Base-by-base conservation (phyloP, 1,140 invertebrate genomes). In the Orchestia grillus region DNA sequence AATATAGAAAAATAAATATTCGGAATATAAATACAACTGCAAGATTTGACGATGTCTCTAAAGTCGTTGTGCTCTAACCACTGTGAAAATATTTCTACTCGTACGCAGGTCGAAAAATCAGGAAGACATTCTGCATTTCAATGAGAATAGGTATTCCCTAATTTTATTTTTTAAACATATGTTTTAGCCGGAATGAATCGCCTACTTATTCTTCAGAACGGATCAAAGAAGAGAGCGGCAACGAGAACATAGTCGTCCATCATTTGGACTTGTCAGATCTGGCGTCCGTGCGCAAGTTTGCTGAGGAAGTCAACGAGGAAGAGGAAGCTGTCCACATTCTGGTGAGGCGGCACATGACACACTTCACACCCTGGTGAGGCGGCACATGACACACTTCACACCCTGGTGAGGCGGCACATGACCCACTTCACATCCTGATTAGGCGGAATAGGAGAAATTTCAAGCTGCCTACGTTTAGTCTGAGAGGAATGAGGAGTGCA, bases 251-350 rank as follows among this genome's bases (percentile, higher is more conserved):
- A 40, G 97, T 98, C 96, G 97, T 98, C 0, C 97, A 98, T 90
- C 97, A 98, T 97, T 97, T 99, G 90, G 98, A 99, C 97, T 97
- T 99, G 0, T 97, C 97, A 0, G 99, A 98, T 28, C 97, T 99
- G 41, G 97, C 98, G 42, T 99, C 98, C 42, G 98, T 99, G 0
- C 97, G 98, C 96, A 97, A 98, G 96, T 99, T 98, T 97, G 98
- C 98, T 16, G 97, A 98, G 94, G 97, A 98, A 47, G 97, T 99
- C 0, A 97, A 98, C n/a, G 97, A 98, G 11, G 98, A 97, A 0
- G 98, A 98, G 97, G 96, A 98, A 87, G 97, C 98, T 97, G 98
- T 98, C 77, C 98, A 98, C 97, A 97, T 99, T 90, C 97, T 99
- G 15, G 98, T 99, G 62, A 96, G 87, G 19, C 6, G 47, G 47